A percentile compares a stretch with the other conserved stretches of the same genome.
phyloP scores from a whole-genome alignment of 2,113 vertebrate species.

The Promerops cafer region DNA sequence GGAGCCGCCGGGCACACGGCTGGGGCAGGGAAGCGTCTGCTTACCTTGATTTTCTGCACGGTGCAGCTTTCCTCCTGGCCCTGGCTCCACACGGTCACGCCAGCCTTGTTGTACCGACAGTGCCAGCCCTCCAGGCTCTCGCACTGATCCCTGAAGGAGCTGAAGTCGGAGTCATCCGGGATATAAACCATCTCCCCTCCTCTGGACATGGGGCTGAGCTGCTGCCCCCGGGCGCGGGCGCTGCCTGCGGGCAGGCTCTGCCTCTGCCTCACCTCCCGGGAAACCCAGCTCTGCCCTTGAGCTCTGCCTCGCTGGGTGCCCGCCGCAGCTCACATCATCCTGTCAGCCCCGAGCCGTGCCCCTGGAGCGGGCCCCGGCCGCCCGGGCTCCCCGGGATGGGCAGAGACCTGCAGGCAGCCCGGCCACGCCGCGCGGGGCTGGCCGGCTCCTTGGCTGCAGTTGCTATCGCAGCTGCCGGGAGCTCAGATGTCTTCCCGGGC shows the following conservation, averaged over 20 bases:
- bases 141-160: constrained; percentile 80
- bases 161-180: constrained; percentile 82
- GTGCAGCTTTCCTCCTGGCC: constrained; percentile 72
- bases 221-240: neutral
- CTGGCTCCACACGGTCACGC: constrained; percentile 78
- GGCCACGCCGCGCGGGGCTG: neutral
- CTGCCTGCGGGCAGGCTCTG: neutral
- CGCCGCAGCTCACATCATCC: neutral
- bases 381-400: neutral
- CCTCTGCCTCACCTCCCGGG: neutral
- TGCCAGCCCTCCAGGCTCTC: constrained; percentile 80
- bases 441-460: neutral
- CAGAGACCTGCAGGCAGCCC: neutral
- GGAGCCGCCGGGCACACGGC: neutral
- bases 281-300: neutral
- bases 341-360: neutral
- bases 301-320: neutral
- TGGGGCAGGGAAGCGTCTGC: neutral
- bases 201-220: constrained; percentile 15
- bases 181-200: constrained; percentile 72
- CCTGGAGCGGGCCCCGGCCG: fast-evolving
- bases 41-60: constrained; percentile 89
- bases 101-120: constrained; percentile 79
- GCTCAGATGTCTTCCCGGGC: constrained; percentile 14
- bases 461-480: neutral